Base-by-base conservation (phyloP, 1,140 invertebrate species). In the Zophobas atratus region DNA sequence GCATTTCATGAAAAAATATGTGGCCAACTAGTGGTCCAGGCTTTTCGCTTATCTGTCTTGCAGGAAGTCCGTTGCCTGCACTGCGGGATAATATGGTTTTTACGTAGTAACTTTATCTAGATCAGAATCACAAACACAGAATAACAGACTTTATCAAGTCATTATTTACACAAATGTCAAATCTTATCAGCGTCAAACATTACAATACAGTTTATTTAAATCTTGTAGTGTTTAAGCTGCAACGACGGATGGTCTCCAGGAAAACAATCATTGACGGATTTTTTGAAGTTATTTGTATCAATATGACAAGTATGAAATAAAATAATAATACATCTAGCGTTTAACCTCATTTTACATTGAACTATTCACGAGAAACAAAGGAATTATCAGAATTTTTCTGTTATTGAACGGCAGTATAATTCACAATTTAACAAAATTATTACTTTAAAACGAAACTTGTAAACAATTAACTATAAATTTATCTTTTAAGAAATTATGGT, bases 1-100 rank as follows among this genome's bases (percentile, higher is more conserved):
- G 0, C 60, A 60, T 3, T 46, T 46, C 20, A 8, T 46, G 8
- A 46, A 46, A 51, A 51, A 51, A 51, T 20, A 20, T 51, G 49
- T 8, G 43, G 43, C 8, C 3, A 53, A 56, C 32, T 60, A 35
- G 60, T 67, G 60, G 60, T 67, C 60, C 60, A 67, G 2, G 56
- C 43, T 46, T 8, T 3, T 60, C 8, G 38, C 38, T 67, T 67
- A 67, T 67, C 60, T 32, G 2, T 8, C n/a, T 67, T 67, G 60
- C 60, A 67, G 60, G 60, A 67, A 67, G 60, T 67, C 60, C 60
- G 60, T 67, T 67, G 60, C 60, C 60, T 67, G 60, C 60, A 67
- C 43, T 32, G 60, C 60, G 60, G 60, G 60, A 67, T 67, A 67
- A 67, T 67, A 67, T 67, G 60, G 60, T 67, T 67, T 67, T 67